Evolutionary conservation across 2,113 vertebrate species (phyloP), one percentile per base, ranked within the genome.

Genomic region (Pterocles orientalis): DNA sequence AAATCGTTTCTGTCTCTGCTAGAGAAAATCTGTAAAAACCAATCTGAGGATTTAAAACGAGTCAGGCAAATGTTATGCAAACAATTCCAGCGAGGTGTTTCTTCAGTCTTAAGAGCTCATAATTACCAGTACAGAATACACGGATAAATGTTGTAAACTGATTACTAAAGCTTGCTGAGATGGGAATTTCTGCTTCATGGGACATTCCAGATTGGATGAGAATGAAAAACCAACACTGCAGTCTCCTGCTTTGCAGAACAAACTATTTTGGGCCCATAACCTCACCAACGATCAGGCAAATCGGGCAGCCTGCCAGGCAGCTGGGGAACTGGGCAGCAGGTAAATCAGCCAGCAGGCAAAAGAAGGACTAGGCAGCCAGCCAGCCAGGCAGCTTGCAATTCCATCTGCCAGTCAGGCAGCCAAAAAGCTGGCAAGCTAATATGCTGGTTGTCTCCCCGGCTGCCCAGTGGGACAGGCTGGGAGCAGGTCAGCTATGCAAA

Each of bases 371-470:
- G 92, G 96, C 89, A 97, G 69, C 1, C 69, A 82, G 96, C 14
- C 93, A 92, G 84, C 2, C 62, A 79, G 93, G 71, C 94, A 95
- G 93, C 82, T 90, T 91, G 87, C 36, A 57, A 80, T 62, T 72
- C 87, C 95, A 94, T 95, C 93, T 95, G 93, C 84, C 84, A 91
- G 86, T 82, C 86, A 96, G 73, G 39, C 77, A 89, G 86, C 83
- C 78, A 80, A 88, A 90, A 85, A 77, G 15, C 62, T 88, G 90
- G 93, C 82, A 77, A 83, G 66, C 7, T 18, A 41, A 43, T 66
- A 36, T 21, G 9, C 5, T 85, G 84, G 54, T 82, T 87, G 73
- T 69, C 8, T 94, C 82, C 36, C 62, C 10, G 2, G 50, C 25
- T 92, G 71, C 84, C 90, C 78, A 82, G 56, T 1, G 7, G 92